A percentile compares a stretch with the other conserved stretches of the same genome.
phyloP scores from a whole-genome alignment of 2,888 invertebrate species.

The Busseola fusca region DNA sequence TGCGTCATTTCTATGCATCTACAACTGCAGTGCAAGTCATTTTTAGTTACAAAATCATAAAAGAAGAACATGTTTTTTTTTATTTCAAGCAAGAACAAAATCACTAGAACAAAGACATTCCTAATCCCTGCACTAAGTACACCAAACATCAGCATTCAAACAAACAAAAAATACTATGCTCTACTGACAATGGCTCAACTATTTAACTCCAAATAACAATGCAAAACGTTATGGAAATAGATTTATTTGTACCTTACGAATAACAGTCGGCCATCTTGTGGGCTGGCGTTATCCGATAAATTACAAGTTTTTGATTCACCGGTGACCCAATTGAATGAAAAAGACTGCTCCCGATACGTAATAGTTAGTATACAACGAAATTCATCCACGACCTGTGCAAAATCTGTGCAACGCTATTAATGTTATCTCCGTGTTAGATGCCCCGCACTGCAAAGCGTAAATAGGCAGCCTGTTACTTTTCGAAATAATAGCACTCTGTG shows the following conservation, averaged over 20 bases:
- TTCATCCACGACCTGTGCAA: conserved; percentile 68
- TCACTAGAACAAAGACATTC: conserved; percentile 80
- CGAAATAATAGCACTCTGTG: conserved; percentile 57
- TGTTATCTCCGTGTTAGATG: conserved; percentile 72
- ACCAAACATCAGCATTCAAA: conserved; percentile 51
- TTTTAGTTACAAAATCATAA: conserved; percentile 59
- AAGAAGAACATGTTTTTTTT: conserved; percentile 67
- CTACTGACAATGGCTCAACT: conserved; percentile 54
- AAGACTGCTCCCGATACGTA: conserved; percentile 67
- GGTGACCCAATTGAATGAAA: conserved; percentile 72
- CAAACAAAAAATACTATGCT: conserved; percentile 60
- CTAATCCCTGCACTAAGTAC: conserved; percentile 41
- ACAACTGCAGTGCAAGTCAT: conserved; percentile 30
- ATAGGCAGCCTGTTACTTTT: conserved; percentile 79
- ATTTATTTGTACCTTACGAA: conserved; percentile 87
- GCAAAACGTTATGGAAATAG: conserved; percentile 71
- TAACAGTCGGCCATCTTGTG: conserved; percentile 89
- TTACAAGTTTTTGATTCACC: conserved; percentile 77
- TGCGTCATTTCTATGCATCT: conserved; percentile 18
- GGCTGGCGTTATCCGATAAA: conserved; percentile 87
- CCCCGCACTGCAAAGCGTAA: conserved; percentile 82
- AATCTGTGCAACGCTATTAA: conserved; percentile 70
- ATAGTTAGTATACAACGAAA: conserved; percentile 68
- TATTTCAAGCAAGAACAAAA: conserved; percentile 65
- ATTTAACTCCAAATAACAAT: conserved; percentile 63